phyloP scores from a whole-genome alignment of 2,113 vertebrate genomes.

The Tretioscincus oriximinensis region DNA sequence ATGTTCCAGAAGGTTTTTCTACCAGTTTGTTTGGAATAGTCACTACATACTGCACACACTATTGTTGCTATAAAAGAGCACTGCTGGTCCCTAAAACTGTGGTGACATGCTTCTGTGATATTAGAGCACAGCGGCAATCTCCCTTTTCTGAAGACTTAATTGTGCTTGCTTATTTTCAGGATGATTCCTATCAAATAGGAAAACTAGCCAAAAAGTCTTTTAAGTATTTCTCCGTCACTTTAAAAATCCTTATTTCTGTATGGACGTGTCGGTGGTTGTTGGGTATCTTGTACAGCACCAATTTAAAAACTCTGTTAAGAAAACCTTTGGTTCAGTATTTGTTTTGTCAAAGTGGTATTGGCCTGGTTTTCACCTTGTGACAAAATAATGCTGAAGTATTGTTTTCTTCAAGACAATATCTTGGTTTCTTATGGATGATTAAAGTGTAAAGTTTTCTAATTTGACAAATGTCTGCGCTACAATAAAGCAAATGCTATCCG shows the following conservation, averaged over 20 bases:
- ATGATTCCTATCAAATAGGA: not conserved
- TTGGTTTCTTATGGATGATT: conserved; percentile 6
- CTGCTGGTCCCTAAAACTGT: not conserved
- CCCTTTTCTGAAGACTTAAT: not conserved
- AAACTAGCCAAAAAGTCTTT: conserved; percentile 24
- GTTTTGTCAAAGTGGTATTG: conserved; percentile 10
- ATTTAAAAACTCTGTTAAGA: conserved; percentile 22
- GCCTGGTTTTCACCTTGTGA: not conserved
- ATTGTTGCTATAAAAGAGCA: not conserved
- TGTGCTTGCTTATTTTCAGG: conserved; percentile 1
- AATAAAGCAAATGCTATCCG: not conserved
- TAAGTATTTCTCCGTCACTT: conserved; percentile 23
- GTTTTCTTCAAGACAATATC: not conserved
- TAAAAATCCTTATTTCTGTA: conserved; percentile 10
- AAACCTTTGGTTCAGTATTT: conserved; percentile 26
- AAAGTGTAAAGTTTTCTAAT: conserved; percentile 19
- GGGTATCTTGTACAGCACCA: conserved; percentile 58
- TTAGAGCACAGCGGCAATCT: not conserved
- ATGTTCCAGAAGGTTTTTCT: not conserved
- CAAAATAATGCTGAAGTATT: not conserved
- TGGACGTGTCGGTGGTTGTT: conserved; percentile 24
- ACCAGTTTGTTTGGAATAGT: not conserved
- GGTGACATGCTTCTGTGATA: not conserved
- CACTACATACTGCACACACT: conserved; percentile 8
- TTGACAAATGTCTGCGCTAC: not conserved